Percentiles rank a stretch among this genome's conserved stretches.
phyloP scores from a whole-genome alignment of 2,888 invertebrate species.

The Phoenoteleia sp. region DNA sequence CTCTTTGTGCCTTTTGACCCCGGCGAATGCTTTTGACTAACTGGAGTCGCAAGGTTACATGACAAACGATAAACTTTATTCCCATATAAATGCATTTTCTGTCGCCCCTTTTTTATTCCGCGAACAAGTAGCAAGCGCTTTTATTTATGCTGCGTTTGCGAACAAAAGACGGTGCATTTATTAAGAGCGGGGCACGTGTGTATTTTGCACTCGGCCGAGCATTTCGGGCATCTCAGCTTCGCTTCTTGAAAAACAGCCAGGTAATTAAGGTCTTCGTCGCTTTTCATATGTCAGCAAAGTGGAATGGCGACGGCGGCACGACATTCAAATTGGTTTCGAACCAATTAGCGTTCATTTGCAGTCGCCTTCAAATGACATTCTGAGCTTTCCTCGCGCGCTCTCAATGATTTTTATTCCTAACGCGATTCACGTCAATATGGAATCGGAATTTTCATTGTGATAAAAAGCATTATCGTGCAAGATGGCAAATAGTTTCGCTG shows the following conservation, averaged over 20 bases:
- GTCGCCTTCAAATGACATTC: conserved; percentile 42
- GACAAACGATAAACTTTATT: conserved; percentile 31
- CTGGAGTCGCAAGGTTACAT: neutral
- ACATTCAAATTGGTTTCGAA: conserved; percentile 58
- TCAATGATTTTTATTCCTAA: conserved; percentile 54
- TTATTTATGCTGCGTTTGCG: conserved; percentile 18
- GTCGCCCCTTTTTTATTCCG: neutral
- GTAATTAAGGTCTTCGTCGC: conserved; percentile 54
- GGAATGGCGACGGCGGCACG: conserved; percentile 21
- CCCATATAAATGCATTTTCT: neutral
- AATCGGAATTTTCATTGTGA: conserved; percentile 57
- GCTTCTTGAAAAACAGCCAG: conserved; percentile 39
- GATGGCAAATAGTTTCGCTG: conserved; percentile 41
- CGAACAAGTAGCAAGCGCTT: conserved; percentile 20
- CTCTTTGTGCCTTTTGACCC: conserved; percentile 13
- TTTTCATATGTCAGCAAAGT: conserved; percentile 43
- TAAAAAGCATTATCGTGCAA: conserved; percentile 47
- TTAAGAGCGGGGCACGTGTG: conserved; percentile 9
- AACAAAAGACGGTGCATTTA: conserved; percentile 22
- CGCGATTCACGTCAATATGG: conserved; percentile 53
- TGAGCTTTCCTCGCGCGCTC: conserved; percentile 33
- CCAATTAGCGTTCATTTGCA: conserved; percentile 60
- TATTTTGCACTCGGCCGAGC: conserved; percentile 27
- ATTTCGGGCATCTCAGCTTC: neutral
- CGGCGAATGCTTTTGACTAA: neutral